Base-by-base conservation (phyloP, 1,140 invertebrate genomes). In the Helicoverpa armigera region DNA sequence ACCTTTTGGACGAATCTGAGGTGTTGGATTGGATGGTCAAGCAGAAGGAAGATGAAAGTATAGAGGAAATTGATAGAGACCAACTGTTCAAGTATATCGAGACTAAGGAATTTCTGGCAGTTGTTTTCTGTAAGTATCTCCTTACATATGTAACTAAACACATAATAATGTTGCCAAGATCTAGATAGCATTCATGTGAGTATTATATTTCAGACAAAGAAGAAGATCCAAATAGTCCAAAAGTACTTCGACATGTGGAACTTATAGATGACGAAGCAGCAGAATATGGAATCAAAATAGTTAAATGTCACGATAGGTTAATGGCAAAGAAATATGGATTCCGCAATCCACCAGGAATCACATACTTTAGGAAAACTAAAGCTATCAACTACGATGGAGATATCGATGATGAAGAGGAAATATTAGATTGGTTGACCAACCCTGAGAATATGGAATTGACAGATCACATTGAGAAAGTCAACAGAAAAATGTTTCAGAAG, bases 321-420 rank as follows among this genome's bases (percentile, higher is more conserved):
- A 99, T 99, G 98, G 98, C 98, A 2, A 99, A 99, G 92, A 99
- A 99, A 90, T 98, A 98, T 92, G 98, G 98, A 1, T 98, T 97
- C 89, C 96, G 98, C 84, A 97, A 98, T 90, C 98, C 98, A 43
- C 98, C 98, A 1, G 98, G 98, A 1, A 97, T 99, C 1, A 98
- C 98, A 12, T 99, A 98, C 88, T 99, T 99, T 95, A 96, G 98
- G 51, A 98, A 98, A 94, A 97, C 95, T 61, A 99, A 99, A 94
- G 96, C 96, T 65, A 98, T 99, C 12, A 98, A 98, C 90, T 99
- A 98, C 88, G 98, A 98, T 88, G 98, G 98, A 23, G 98, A 99
- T 86, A 97, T 98, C 61, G 98, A 98, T 84, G 98, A 99, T 88
- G 98, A 99, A 89, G 98, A 99, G 92, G 98, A 99, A 94, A 96